Conservation (phyloP, 2,888 invertebrate genomes). For the Nymphalis polychloros region DNA sequence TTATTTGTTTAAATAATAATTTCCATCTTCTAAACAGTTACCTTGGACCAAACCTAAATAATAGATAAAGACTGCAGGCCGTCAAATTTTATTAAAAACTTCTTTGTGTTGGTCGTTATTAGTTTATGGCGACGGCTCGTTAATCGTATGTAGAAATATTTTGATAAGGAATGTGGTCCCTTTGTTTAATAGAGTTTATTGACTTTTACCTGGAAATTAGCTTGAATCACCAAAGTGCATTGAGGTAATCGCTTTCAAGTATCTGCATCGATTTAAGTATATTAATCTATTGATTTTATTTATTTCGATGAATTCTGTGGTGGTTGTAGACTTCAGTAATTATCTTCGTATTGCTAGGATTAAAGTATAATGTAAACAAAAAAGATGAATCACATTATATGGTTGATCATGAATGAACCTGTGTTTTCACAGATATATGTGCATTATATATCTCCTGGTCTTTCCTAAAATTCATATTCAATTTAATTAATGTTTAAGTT, state of each 20-base stretch:
- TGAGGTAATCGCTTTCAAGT: slow-evolving; percentile 33
- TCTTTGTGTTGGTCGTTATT: slow-evolving; percentile 59
- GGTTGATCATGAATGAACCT: too few relatives aligned
- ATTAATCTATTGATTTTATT: slow-evolving; percentile 8
- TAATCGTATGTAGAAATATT: slow-evolving; percentile 51
- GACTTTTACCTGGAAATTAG: slow-evolving; percentile 50
- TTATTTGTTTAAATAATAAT: too few relatives aligned
- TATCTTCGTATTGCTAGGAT: background rate
- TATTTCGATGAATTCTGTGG: background rate
- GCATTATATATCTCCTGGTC: too few relatives aligned
- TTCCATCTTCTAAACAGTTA: background rate
- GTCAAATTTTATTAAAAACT: slow-evolving; percentile 69
- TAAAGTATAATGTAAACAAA: too few relatives aligned
- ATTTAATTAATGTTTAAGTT: too few relatives aligned
- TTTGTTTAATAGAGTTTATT: slow-evolving; percentile 60
- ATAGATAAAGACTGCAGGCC: slow-evolving; percentile 62
- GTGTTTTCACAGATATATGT: too few relatives aligned
- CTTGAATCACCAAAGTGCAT: slow-evolving; percentile 43
- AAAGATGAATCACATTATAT: too few relatives aligned
- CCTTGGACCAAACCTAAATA: slow-evolving; percentile 37
- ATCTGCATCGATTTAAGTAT: slow-evolving; percentile 29
- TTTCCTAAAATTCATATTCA: too few relatives aligned
- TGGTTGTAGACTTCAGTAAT: background rate
- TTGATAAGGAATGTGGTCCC: slow-evolving; percentile 53
- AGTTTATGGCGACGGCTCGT: slow-evolving; percentile 59